phyloP scores from a whole-genome alignment of 2,113 vertebrate species.

The Callorhinus ursinus region DNA sequence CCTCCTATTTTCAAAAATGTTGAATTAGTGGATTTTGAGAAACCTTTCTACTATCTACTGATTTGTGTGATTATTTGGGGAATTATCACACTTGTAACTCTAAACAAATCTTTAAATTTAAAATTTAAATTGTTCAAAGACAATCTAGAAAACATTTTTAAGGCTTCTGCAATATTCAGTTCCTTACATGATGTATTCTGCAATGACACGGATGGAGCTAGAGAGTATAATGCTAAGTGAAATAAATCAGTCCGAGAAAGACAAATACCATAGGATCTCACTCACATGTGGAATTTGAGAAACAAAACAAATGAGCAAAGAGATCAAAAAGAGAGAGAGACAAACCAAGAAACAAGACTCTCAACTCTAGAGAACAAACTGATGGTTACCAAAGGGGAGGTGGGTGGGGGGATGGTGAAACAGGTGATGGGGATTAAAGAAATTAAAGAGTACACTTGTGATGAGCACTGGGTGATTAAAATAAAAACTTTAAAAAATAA shows the following conservation, averaged over 20 bases:
- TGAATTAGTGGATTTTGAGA: constrained; percentile 38
- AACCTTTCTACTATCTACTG: background rate
- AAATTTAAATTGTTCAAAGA: background rate
- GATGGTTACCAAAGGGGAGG: background rate
- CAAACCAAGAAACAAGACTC: background rate
- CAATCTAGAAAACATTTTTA: background rate
- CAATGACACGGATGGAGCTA: background rate
- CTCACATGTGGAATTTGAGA: background rate
- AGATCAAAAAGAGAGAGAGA: background rate
- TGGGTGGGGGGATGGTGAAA: background rate
- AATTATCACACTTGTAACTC: background rate
- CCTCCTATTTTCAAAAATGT: constrained; percentile 32
- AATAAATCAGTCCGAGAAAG: background rate
- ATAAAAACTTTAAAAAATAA: background rate
- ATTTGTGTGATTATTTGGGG: constrained; percentile 31
- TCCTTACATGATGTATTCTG: background rate
- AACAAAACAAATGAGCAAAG: background rate
- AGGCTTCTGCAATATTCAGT: background rate
- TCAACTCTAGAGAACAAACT: background rate
- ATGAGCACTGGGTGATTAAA: background rate
- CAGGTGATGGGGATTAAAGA: background rate
- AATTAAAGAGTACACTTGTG: background rate
- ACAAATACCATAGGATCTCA: background rate
- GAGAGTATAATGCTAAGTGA: background rate
- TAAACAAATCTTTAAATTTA: constrained; percentile 41